phyloP scores from a whole-genome alignment of 2,113 vertebrate genomes.

The Ursus arctos region DNA sequence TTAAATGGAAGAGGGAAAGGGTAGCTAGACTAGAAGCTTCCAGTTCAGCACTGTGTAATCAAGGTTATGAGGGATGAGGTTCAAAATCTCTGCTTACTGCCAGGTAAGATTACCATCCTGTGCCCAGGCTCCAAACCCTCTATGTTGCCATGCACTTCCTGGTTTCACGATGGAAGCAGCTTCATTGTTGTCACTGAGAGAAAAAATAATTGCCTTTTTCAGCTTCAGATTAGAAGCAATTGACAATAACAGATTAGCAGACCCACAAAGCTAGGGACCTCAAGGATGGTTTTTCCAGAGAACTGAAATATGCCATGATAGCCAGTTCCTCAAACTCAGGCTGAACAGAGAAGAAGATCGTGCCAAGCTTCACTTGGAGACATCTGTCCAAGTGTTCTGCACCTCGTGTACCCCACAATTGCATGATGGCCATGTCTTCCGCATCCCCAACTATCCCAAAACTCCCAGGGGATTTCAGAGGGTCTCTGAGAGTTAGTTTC shows the following conservation, averaged over 20 bases:
- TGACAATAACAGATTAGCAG: not conserved
- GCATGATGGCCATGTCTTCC: not conserved
- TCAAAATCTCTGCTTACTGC: rapidly evolving
- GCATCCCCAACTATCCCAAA: no score
- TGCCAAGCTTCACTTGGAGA: no score
- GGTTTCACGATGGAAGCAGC: not conserved
- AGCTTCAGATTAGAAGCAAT: not conserved
- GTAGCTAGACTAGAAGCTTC: not conserved
- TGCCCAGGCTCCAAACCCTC: not conserved
- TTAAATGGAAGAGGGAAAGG: not conserved
- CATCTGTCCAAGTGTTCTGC: not conserved
- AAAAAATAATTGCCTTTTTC: not conserved
- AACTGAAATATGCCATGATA: not conserved
- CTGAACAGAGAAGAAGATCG: not conserved
- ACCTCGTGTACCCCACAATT: not conserved
- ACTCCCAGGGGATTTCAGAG: not conserved
- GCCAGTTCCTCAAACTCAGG: no score
- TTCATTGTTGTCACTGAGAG: not conserved
- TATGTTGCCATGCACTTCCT: rapidly evolving
- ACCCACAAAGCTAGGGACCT: not conserved
- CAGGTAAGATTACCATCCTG: not conserved
- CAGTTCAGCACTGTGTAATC: not conserved
- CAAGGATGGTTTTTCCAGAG: not conserved
- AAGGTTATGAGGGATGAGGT: not conserved
- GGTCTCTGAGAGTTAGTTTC: not conserved